phyloP scores from a whole-genome alignment of 2,113 vertebrate species.

The Anguilla japonica region DNA sequence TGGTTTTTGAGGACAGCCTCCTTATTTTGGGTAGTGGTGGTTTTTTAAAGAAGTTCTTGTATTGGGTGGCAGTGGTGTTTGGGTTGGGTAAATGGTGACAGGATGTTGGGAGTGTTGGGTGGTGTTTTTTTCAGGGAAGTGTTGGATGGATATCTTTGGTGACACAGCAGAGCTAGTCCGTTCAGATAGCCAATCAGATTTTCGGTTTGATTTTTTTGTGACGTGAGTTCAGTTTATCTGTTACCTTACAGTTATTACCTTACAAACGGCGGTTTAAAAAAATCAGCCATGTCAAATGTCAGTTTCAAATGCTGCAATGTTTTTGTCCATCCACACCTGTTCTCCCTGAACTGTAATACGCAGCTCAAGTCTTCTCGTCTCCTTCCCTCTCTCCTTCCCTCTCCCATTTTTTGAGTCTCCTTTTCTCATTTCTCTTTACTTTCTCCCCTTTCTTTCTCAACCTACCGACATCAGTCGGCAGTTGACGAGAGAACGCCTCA shows the following conservation, averaged over 20 bases:
- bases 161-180: conserved; percentile 15
- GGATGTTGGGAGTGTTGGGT: not conserved
- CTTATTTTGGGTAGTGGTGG: not conserved
- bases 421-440: too few relatives aligned
- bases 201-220: conserved; percentile 38
- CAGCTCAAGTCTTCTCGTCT: too few relatives aligned
- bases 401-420: too few relatives aligned
- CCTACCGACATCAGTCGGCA: not conserved
- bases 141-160: not conserved
- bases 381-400: too few relatives aligned
- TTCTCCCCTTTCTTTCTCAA: too few relatives aligned
- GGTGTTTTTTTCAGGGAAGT: not conserved
- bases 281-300: conserved; percentile 68
- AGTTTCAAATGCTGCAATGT: conserved; percentile 29
- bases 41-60: not conserved
- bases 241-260: conserved; percentile 67
- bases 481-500: not conserved
- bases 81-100: not conserved
- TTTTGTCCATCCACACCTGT: too few relatives aligned
- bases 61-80: not conserved
- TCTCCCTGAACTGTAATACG: not conserved
- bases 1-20: not conserved
- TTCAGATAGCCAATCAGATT: conserved; percentile 45
- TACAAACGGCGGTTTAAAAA: conserved; percentile 61
- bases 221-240: conserved; percentile 57